Percentiles rank a stretch among this genome's conserved stretches.
phyloP scores from a whole-genome alignment of 2,888 invertebrate genomes.

The Andrena fulva region DNA sequence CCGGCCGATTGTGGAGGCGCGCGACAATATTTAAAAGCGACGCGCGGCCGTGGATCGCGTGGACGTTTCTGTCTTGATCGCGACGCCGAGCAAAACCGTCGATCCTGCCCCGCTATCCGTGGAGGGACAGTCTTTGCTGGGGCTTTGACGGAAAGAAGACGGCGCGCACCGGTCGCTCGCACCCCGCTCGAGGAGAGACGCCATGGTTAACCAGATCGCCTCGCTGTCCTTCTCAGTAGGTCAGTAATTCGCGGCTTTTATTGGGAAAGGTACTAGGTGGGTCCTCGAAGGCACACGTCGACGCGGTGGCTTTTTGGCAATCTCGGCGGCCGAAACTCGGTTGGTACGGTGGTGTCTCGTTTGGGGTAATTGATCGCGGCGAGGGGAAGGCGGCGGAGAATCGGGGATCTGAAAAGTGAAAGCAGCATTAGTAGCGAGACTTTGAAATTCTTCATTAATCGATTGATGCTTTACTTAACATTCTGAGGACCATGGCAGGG shows the following conservation, averaged over 20 bases:
- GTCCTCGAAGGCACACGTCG: too few relatives aligned
- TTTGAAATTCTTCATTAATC: too few relatives aligned
- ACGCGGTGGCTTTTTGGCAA: too few relatives aligned
- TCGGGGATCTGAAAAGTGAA: too few relatives aligned
- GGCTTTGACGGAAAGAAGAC: constrained; percentile 11
- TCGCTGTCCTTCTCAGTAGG: constrained; percentile 63
- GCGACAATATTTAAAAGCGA: constrained; percentile 69
- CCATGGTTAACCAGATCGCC: constrained; percentile 66
- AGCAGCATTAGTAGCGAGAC: too few relatives aligned
- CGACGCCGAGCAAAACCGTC: constrained; percentile 29
- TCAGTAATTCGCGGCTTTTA: constrained; percentile 43
- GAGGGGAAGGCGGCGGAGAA: too few relatives aligned
- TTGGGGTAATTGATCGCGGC: too few relatives aligned
- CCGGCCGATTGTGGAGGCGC: constrained; percentile 43
- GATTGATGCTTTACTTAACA: too few relatives aligned
- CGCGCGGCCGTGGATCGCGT: constrained; percentile 35
- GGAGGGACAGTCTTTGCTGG: constrained; percentile 28
- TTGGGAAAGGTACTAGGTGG: background rate
- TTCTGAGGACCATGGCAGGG: too few relatives aligned
- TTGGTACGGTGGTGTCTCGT: too few relatives aligned
- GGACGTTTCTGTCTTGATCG: constrained; percentile 42
- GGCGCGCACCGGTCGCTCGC: background rate
- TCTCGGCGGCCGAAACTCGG: too few relatives aligned
- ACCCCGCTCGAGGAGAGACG: background rate
- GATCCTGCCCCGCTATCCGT: constrained; percentile 37